Base-by-base conservation (phyloP, 2,888 invertebrate species). In the Rhagium mordax region DNA sequence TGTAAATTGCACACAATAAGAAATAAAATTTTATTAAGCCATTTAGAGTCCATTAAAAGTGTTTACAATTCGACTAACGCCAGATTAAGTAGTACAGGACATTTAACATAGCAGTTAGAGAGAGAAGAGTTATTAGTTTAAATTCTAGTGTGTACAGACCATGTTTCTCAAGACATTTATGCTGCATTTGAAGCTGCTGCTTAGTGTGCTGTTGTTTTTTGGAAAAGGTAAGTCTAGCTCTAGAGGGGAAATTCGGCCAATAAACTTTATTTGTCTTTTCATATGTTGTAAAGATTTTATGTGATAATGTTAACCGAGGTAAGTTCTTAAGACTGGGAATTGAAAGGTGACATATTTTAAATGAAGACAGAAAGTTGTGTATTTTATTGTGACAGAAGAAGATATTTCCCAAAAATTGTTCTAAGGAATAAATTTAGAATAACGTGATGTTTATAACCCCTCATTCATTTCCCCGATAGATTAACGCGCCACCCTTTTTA, bases 21-120 rank as follows among this genome's bases (percentile, higher is more conserved):
- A 78, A 80, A 79, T 82, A 82, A 81, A 81, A 79, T 78, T 82
- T 81, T 81, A 82, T 80, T 81, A 80, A 78, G 80, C 81, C 79
- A 81, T 82, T 82, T 78, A 74, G 75, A 74, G 76, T 69, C 76
- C 81, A 78, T 81, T 82, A 82, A 81, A 81, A 82, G 81, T 82
- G 82, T 82, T 82, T 82, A 81, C 81, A 81, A 79, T 81, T 81
- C 79, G 67, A 74, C 78, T 81, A 82, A 82, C 76, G 81, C 74
- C 78, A 72, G 76, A 79, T 79, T 82, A 81, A 79, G 74, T 72
- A 71, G 69, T 74, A 72, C 77, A 72, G 75, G 70, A 74, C 78
- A 74, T 77, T 77, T 70, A 74, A 75, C 76, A 74, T 72, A 72
- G 55, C 68, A 70, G 61, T 55, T 53, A 49, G 41, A 29, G 41